Percentiles rank a stretch among this genome's conserved stretches.
Evolutionary conservation across 2,888 invertebrate genomes (phyloP).

Genomic region (Pasiphila rectangulata): DNA sequence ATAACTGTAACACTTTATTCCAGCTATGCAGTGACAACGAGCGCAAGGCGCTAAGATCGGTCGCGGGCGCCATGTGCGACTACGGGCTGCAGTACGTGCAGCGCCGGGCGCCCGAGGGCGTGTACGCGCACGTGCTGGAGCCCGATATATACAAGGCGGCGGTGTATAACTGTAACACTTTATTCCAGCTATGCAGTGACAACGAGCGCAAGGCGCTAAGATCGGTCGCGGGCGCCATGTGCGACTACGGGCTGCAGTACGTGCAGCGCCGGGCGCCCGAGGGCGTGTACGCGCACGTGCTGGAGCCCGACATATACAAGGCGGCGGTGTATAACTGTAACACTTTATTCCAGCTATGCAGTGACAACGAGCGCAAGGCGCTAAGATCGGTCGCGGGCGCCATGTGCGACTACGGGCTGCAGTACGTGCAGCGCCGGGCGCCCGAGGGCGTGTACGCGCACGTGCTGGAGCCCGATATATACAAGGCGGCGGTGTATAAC

Average conservation of each 20-base stretch:
- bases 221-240: constrained; percentile 90
- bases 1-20: no score
- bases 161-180: background rate
- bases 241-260: constrained; percentile 88
- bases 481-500: constrained; percentile 85
- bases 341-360: no score
- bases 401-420: constrained; percentile 94
- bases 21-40: no score
- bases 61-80: no score
- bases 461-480: constrained; percentile 89
- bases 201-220: constrained; percentile 85
- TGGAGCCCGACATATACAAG: constrained; percentile 91
- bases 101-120: no score
- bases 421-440: constrained; percentile 89
- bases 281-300: constrained; percentile 85
- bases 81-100: no score
- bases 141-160: no score
- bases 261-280: constrained; percentile 88
- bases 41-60: no score
- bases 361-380: no score
- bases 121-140: no score
- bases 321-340: no score
- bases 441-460: constrained; percentile 88
- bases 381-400: no score
- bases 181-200: constrained; percentile 84